These are phyloP conservation scores for Myrmophylax atrothorax DNA, from an alignment of 2,113 vertebrate species.

Conservation along the genomic window DNA sequence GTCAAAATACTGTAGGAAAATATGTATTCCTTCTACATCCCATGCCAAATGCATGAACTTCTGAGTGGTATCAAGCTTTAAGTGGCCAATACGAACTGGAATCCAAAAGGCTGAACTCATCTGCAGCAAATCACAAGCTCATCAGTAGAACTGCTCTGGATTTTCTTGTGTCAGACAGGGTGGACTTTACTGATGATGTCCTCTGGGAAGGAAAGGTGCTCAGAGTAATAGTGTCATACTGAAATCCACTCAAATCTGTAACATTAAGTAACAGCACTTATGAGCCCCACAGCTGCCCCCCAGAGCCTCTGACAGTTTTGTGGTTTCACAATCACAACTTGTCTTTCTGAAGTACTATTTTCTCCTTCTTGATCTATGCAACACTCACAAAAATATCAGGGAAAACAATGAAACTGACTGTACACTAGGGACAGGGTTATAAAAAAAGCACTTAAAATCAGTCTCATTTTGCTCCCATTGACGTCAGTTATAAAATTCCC, in stretches of 20 bases:
- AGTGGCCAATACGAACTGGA: neutral
- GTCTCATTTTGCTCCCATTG: constrained; percentile 33
- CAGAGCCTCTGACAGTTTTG: neutral
- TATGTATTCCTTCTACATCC: neutral
- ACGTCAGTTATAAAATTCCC: constrained; percentile 48
- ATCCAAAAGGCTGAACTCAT: neutral
- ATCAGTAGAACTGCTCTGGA: neutral
- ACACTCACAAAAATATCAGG: constrained; percentile 10
- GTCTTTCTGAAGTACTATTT: neutral
- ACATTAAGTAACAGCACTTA: neutral
- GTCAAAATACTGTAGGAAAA: neutral
- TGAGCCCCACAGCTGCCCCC: neutral
- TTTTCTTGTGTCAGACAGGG: neutral
- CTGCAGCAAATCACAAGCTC: neutral
- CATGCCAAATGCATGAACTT: neutral
- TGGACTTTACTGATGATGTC: neutral
- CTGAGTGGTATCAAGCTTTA: neutral
- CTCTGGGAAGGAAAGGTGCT: neutral
- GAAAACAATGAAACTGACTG: constrained; percentile 26
- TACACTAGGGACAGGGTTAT: neutral
- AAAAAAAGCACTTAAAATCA: constrained; percentile 19
- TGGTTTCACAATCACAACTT: neutral
- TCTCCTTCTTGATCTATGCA: neutral
- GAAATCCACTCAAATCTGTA: neutral
- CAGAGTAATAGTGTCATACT: neutral